These are phyloP conservation scores for Phortica okadai DNA, from an alignment of 2,888 invertebrate genomes.

Conservation along the genomic window DNA sequence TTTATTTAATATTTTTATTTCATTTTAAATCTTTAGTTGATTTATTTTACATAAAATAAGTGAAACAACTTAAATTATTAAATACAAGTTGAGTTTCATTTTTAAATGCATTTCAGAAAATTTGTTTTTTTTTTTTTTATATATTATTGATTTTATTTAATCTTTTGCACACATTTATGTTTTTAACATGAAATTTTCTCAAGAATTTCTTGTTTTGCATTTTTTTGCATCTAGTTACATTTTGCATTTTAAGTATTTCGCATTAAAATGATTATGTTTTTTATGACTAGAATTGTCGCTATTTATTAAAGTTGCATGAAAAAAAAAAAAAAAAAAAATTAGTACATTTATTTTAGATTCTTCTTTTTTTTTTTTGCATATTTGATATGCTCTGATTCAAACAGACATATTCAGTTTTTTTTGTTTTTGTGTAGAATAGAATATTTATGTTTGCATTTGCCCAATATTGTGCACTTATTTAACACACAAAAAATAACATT, in stretches of 20 bases:
- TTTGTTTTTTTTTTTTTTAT: constrained; percentile 41
- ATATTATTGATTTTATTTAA: constrained; percentile 15
- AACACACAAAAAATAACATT: too few relatives aligned
- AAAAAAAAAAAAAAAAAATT: constrained; percentile 4
- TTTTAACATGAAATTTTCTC: constrained; percentile 17
- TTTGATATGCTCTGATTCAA: constrained; percentile 19
- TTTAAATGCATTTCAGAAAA: constrained; percentile 69
- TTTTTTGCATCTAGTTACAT: constrained; percentile 2
- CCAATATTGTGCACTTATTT: too few relatives aligned
- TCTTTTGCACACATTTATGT: constrained; percentile 30
- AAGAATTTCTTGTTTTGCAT: not conserved
- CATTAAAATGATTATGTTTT: not conserved
- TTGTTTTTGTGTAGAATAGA: not conserved
- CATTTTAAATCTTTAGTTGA: constrained; percentile 18
- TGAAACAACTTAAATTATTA: constrained; percentile 59
- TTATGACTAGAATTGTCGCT: not conserved
- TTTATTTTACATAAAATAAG: constrained; percentile 33
- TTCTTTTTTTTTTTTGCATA: constrained; percentile 22
- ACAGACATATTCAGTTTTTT: not conserved
- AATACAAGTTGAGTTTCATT: constrained; percentile 61
- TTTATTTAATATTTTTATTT: constrained; percentile 23
- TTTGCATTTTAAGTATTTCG: not conserved
- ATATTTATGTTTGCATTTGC: not conserved
- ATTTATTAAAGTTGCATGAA: constrained; percentile 8
- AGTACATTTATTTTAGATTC: not conserved